Conservation (phyloP, 2,797 vertebrate genomes). For the Columba guinea region DNA sequence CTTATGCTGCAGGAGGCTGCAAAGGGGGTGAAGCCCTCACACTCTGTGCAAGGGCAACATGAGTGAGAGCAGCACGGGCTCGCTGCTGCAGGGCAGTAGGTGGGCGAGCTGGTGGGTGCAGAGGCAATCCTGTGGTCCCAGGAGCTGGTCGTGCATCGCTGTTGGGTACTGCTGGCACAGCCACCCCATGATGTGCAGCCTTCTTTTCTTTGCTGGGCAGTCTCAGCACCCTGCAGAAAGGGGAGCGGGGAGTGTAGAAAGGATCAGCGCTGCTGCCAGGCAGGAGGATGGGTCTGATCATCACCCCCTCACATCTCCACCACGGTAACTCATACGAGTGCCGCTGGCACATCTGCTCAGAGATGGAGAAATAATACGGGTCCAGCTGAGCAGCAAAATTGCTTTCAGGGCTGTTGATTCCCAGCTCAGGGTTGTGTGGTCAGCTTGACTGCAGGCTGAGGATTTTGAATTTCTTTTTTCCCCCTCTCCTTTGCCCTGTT, state of each 20-base stretch:
- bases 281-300: background rate
- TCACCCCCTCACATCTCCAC: background rate
- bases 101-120: background rate
- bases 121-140: background rate
- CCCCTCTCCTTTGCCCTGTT: background rate
- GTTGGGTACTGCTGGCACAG: background rate
- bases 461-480: background rate
- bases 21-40: background rate
- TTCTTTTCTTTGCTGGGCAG: background rate
- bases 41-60: background rate
- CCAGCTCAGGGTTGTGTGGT: background rate
- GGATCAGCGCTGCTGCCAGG: background rate
- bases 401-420: conserved; percentile 45
- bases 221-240: background rate
- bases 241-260: background rate
- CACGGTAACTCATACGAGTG: background rate
- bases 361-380: background rate
- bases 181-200: background rate
- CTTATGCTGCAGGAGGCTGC: background rate
- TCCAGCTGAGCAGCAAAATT: conserved; percentile 59
- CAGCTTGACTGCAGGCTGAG: background rate
- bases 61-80: background rate
- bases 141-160: background rate
- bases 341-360: conserved; percentile 46
- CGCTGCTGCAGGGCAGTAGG: background rate